Percentiles rank a stretch among this genome's conserved stretches.
Evolutionary conservation across 35 echinoderm and acorn worm species (phyloP).

Genomic region (Hemicentrotus pulcherrimus): DNA sequence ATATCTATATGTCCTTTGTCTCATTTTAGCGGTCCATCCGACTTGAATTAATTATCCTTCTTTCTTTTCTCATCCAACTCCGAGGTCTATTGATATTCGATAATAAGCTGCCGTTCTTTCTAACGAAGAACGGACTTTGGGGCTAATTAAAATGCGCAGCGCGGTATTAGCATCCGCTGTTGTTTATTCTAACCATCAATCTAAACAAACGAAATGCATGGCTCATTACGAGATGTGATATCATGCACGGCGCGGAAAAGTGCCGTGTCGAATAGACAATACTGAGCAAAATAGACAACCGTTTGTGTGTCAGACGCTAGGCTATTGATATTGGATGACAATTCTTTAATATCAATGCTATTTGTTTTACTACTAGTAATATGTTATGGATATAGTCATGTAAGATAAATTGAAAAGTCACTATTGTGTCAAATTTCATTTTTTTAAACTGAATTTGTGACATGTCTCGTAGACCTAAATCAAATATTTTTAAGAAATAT

Average conservation of each 20-base stretch:
- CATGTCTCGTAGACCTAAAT: too few species aligned
- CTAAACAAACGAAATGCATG: slow-evolving; percentile 23
- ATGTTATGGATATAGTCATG: too few species aligned
- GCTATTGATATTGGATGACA: background rate
- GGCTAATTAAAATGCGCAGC: background rate
- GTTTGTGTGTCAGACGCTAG: background rate
- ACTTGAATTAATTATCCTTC: slow-evolving; percentile 22
- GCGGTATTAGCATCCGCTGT: background rate
- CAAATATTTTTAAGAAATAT: too few species aligned
- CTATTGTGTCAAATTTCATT: too few species aligned
- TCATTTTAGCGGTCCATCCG: background rate
- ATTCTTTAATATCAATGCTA: background rate
- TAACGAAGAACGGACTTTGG: background rate
- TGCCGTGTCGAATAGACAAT: background rate
- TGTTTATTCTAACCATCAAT: slow-evolving; percentile 11
- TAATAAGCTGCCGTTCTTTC: background rate
- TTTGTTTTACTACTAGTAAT: background rate
- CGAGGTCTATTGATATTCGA: slow-evolving; percentile 31
- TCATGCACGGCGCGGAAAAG: background rate
- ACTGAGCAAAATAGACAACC: too few species aligned
- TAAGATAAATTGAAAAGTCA: too few species aligned
- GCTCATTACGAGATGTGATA: background rate
- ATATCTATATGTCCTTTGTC: background rate
- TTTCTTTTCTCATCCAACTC: background rate
- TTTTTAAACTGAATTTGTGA: too few species aligned